Base-by-base conservation (phyloP, 2,888 invertebrate species). In the Melanotus villosus region DNA sequence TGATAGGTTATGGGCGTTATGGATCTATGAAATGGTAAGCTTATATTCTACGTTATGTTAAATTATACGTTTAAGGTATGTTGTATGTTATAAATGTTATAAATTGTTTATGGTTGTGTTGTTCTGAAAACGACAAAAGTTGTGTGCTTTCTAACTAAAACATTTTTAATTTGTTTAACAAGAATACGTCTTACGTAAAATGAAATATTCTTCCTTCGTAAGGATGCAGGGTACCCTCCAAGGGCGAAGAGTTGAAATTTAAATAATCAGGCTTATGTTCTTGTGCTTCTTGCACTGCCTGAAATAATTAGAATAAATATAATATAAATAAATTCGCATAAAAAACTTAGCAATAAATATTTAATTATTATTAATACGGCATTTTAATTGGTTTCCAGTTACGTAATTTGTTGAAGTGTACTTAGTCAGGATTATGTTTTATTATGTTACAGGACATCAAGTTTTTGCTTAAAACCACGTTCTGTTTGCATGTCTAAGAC, bases 261-360 rank as follows among this genome's bases (percentile, higher is more conserved):
- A 36, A 14, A 23, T 43, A 62, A 26, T 63, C 30, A 7, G 36
- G 16, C 6, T 59, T 16, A 1, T 10, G n/a, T 12, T 23, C 23
- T 5, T 3, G 18, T 16, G 50, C 65, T 14, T 64, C 47, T 4
- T 74, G 62, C 19, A 78, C 59, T 18, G 63, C 56, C 80, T 80
- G 57, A 32, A 76, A 52, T 10, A 9, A 2, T 7, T 1, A 16
- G 14, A 7, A 41, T 9, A 14, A 1, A 12, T n/a, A n/a, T n/a
- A n/a, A n/a, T n/a, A n/a, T n/a, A n/a, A n/a, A n/a, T n/a, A n/a
- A n/a, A n/a, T n/a, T n/a, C n/a, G n/a, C n/a, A n/a, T 2, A n/a
- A 32, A 32, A 32, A 32, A 10, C 9, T 10, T 5, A 34, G 1
- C 34, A 34, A 12, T 34, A n/a, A 34, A 34, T 12, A 34, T 12